Conservation (phyloP, 1,140 invertebrate genomes). For the Drosophila trapezifrons region DNA sequence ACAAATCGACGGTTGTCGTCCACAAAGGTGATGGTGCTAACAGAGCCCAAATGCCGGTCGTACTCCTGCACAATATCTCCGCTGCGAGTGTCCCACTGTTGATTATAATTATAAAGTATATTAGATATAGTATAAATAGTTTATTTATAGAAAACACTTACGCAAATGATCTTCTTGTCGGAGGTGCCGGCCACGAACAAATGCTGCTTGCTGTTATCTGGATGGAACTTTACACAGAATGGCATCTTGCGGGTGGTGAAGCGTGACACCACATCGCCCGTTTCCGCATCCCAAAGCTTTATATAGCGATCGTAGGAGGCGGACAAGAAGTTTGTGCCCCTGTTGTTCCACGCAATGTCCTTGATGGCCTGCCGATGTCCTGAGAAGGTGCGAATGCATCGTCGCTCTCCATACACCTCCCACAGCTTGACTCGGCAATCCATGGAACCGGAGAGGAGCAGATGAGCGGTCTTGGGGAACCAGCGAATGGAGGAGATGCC, state of each 20-base stretch:
- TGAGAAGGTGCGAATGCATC: conserved; percentile 97
- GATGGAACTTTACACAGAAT: conserved; percentile 99
- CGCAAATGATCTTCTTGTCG: conserved; percentile 99
- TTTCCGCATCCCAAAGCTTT: conserved; percentile 99
- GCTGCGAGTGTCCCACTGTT: conserved; percentile 96
- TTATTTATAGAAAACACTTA: conserved; percentile 86
- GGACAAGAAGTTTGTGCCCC: conserved; percentile 96
- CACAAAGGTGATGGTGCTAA: conserved; percentile 99
- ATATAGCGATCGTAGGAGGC: conserved; percentile 97
- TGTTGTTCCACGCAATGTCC: conserved; percentile 98
- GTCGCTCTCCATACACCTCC: conserved; percentile 98
- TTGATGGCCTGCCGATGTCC: conserved; percentile 98
- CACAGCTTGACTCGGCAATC: conserved; percentile 98
- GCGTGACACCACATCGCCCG: conserved; percentile 94
- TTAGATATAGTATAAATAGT: neutral
- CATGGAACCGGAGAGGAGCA: conserved; percentile 98
- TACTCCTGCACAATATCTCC: conserved; percentile 99
- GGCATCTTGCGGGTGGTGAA: conserved; percentile 98
- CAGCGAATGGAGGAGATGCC: conserved; percentile 98
- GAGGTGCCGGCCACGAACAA: conserved; percentile 99
- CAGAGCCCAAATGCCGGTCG: conserved; percentile 98
- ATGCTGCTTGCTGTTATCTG: conserved; percentile 98
- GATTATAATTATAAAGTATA: conserved; percentile 2
- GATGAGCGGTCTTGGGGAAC: conserved; percentile 97
- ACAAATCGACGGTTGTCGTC: conserved; percentile 99